Percentiles rank a stretch among this genome's conserved stretches.
These are phyloP conservation scores for Lucifuga dentata DNA, from an alignment of 2,113 vertebrate species.

Conservation along the genomic window DNA sequence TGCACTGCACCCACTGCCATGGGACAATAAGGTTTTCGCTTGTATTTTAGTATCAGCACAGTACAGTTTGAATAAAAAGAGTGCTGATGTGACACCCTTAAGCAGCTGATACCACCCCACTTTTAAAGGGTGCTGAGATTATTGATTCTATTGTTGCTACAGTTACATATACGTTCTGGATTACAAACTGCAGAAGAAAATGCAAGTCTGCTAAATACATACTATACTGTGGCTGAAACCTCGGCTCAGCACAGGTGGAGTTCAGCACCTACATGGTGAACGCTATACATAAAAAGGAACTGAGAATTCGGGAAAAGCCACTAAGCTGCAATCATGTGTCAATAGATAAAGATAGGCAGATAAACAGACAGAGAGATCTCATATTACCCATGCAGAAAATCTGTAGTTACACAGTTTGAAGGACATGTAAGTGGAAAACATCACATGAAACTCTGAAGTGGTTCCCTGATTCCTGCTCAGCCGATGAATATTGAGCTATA, in stretches of 20 bases:
- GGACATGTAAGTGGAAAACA: constrained; percentile 19
- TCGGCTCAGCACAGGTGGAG: neutral
- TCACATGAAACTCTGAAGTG: constrained; percentile 15
- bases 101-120: constrained; percentile 30
- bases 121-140: constrained; percentile 41
- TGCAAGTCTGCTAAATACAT: neutral
- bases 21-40: constrained; percentile 50
- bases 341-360: neutral
- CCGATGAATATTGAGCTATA: constrained; percentile 32
- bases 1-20: constrained; percentile 48
- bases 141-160: constrained; percentile 42
- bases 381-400: neutral
- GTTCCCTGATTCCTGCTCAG: constrained; percentile 4
- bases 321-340: neutral
- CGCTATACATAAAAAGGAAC: too few species aligned
- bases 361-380: neutral
- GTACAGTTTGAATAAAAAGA: constrained; percentile 46
- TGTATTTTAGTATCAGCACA: constrained; percentile 57
- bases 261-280: neutral
- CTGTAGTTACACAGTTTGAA: constrained; percentile 27
- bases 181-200: constrained; percentile 5
- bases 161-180: neutral
- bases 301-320: too few species aligned
- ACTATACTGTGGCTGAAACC: neutral
- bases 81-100: constrained; percentile 47